Evolutionary conservation across 2,113 vertebrate species (phyloP), one percentile per base, ranked within the genome.

Genomic region (Melanocharis versteri): DNA sequence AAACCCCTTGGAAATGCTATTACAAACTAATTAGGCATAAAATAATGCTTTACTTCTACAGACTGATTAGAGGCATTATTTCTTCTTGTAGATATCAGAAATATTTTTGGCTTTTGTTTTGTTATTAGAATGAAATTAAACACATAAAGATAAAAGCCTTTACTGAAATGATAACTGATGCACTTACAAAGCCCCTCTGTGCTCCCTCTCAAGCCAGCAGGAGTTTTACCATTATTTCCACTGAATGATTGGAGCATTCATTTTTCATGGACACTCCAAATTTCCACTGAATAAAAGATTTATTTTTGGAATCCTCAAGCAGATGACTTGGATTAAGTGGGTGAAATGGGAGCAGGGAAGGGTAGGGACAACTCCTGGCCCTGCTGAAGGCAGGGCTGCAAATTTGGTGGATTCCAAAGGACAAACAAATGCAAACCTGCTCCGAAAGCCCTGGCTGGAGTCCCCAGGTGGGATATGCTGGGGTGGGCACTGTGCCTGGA

Each of bases 61-160:
- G 96, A 96, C 69, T 95, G 96, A 97, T 97, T 97, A 97, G 91
- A 89, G 39, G 39, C 42, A 71, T 97, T 96, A 77, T 93, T 97
- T 97, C 79, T 96, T 79, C 90, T 96, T 96, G 77, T 56, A 83
- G 57, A 96, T 65, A 95, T 64, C 24, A 57, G 15, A 93, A 47
- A 69, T 62, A 45, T 44, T 64, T 57, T 48, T 26, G 20, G 31
- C 16, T 89, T 83, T 91, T 89, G 22, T 73, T 91, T 47, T 60
- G 20, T 58, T 77, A 42, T 86, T 88, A 54, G 60, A 69, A 89
- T 28, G 85, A 90, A 87, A n/a, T 23, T 30, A 78, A 77, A 64
- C 39, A 35, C 39, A 70, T 20, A 73, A 78, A 71, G 57, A 75
- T n/a, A 83, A 65, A 84, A 77, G 47, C 23, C 28, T 86, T 56